A percentile compares a stretch with the other conserved stretches of the same genome.
phyloP scores from a whole-genome alignment of 2,888 invertebrate genomes.

The Lasioglossum calceatum region DNA sequence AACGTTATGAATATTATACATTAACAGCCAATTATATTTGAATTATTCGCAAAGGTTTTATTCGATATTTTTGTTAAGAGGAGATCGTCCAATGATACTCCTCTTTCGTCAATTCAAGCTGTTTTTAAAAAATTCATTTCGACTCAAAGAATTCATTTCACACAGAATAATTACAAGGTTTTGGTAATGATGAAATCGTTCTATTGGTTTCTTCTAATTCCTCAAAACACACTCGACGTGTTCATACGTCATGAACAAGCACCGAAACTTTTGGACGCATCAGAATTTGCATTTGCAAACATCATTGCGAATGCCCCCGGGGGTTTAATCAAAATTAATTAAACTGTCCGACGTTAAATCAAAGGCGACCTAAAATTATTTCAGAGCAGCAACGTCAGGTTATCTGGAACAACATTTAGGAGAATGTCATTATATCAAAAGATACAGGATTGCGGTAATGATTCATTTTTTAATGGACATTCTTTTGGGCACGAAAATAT shows the following conservation, averaged over 20 bases:
- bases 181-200: neutral
- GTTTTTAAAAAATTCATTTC: neutral
- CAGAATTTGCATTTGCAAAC: neutral
- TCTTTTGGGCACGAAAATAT: neutral
- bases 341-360: constrained; percentile 1
- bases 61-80: neutral
- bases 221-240: neutral
- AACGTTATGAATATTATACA: too few relatives aligned
- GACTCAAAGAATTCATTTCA: too few relatives aligned
- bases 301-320: neutral
- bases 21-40: too few relatives aligned
- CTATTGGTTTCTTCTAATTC: neutral
- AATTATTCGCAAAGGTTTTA: neutral
- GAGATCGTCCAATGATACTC: neutral
- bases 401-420: neutral
- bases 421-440: neutral
- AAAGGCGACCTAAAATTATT: neutral
- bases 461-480: neutral
- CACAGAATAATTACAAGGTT: neutral
- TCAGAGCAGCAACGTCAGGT: neutral
- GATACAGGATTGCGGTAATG: neutral
- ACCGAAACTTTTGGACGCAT: neutral
- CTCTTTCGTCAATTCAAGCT: neutral
- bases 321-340: neutral
- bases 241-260: neutral